phyloP scores from a whole-genome alignment of 1,140 invertebrate species.

The Euborellia annulipes region DNA sequence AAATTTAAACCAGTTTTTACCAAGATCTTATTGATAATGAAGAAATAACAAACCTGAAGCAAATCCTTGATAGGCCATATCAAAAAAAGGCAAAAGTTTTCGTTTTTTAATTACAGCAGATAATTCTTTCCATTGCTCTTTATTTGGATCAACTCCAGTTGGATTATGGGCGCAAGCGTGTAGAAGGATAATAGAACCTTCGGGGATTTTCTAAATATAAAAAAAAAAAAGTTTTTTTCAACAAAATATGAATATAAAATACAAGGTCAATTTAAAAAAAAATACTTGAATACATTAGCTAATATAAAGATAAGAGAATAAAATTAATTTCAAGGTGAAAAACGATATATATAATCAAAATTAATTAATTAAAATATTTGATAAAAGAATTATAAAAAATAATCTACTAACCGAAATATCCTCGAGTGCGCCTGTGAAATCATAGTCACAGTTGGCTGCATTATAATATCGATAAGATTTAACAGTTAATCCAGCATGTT shows the following conservation, averaged over 20 bases:
- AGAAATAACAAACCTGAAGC: conserved; percentile 43
- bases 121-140: conserved; percentile 80
- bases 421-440: conserved; percentile 78
- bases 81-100: conserved; percentile 93
- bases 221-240: conserved; percentile 11
- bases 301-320: too few species aligned
- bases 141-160: conserved; percentile 88
- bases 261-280: neutral
- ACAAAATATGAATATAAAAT: too few species aligned
- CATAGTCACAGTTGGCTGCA: conserved; percentile 86
- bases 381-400: too few species aligned
- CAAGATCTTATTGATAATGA: neutral
- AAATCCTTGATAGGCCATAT: conserved; percentile 99
- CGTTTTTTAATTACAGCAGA: conserved; percentile 63
- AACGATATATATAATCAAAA: too few species aligned
- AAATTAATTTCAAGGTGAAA: too few species aligned
- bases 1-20: too few species aligned
- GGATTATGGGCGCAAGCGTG: conserved; percentile 99
- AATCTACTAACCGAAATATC: conserved; percentile 66
- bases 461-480: conserved; percentile 95
- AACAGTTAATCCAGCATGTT: conserved; percentile 68
- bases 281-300: neutral
- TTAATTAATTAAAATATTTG: too few species aligned
- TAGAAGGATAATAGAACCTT: conserved; percentile 79
- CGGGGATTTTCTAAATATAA: conserved; percentile 72